phyloP scores from a whole-genome alignment of 2,888 invertebrate genomes.

The Megamerina dolium region DNA sequence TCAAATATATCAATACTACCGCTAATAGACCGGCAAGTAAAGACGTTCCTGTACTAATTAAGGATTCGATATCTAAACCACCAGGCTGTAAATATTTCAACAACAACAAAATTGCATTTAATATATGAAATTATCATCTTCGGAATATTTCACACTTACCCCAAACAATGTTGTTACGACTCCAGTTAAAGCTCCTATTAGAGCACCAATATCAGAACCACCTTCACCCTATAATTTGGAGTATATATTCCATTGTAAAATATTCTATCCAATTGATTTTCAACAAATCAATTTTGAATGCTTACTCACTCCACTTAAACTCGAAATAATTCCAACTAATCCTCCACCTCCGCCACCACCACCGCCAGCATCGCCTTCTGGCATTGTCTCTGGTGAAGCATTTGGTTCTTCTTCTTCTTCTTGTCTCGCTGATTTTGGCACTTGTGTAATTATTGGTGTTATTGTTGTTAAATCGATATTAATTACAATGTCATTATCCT shows the following conservation, averaged over 20 bases:
- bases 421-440: slow-evolving; percentile 21
- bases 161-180: slow-evolving; percentile 46
- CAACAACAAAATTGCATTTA: background rate
- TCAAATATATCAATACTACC: too few relatives aligned
- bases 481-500: background rate
- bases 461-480: background rate
- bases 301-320: slow-evolving; percentile 46
- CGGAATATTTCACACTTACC: slow-evolving; percentile 37
- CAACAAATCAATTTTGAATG: background rate
- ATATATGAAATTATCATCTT: background rate
- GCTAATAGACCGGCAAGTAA: slow-evolving; percentile 42
- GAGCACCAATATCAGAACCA: slow-evolving; percentile 47
- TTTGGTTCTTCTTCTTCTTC: slow-evolving; percentile 19
- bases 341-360: slow-evolving; percentile 34
- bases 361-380: slow-evolving; percentile 14
- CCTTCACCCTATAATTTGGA: slow-evolving; percentile 39
- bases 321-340: slow-evolving; percentile 43
- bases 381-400: slow-evolving; percentile 8
- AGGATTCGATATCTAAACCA: slow-evolving; percentile 43
- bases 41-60: slow-evolving; percentile 42
- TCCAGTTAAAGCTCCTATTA: slow-evolving; percentile 47
- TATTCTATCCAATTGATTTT: background rate
- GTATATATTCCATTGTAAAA: background rate
- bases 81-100: slow-evolving; percentile 33
- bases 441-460: background rate